These are phyloP conservation scores for Oligia strigilis DNA, from an alignment of 2,888 invertebrate genomes.

Conservation along the genomic window DNA sequence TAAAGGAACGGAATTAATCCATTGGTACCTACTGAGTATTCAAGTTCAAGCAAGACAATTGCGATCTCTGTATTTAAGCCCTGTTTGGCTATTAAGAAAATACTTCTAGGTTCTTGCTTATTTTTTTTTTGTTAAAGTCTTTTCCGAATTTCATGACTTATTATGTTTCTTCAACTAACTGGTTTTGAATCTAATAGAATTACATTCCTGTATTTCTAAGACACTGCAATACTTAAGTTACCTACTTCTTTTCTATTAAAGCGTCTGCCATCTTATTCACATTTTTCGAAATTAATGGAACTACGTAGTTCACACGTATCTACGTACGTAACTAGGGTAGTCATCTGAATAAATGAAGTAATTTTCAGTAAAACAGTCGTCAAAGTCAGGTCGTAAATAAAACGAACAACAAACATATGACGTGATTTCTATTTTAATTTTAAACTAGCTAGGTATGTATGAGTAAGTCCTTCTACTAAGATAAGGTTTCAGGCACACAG, in stretches of 20 bases:
- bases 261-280: neutral
- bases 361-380: slow-evolving; percentile 50
- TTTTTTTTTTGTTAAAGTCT: fast-evolving
- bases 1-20: neutral
- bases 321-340: slow-evolving; percentile 12
- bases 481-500: slow-evolving; percentile 10
- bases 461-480: slow-evolving; percentile 24
- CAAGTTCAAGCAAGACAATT: neutral
- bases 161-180: neutral
- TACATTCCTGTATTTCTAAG: neutral
- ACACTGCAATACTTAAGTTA: neutral
- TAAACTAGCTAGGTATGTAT: slow-evolving; percentile 16
- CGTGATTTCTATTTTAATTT: slow-evolving; percentile 58
- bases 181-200: neutral
- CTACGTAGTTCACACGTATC: neutral
- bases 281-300: neutral
- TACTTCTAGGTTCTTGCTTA: neutral
- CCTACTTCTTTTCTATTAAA: neutral
- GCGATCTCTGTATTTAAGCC: neutral
- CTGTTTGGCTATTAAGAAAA: neutral
- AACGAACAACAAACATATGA: slow-evolving; percentile 46
- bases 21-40: neutral
- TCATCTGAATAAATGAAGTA: slow-evolving; percentile 46
- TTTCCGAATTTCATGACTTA: neutral
- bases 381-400: slow-evolving; percentile 58